A percentile compares a stretch with the other conserved stretches of the same genome.
Evolutionary conservation across 2,113 vertebrate genomes (phyloP).

Genomic region (Electrona antarctica): DNA sequence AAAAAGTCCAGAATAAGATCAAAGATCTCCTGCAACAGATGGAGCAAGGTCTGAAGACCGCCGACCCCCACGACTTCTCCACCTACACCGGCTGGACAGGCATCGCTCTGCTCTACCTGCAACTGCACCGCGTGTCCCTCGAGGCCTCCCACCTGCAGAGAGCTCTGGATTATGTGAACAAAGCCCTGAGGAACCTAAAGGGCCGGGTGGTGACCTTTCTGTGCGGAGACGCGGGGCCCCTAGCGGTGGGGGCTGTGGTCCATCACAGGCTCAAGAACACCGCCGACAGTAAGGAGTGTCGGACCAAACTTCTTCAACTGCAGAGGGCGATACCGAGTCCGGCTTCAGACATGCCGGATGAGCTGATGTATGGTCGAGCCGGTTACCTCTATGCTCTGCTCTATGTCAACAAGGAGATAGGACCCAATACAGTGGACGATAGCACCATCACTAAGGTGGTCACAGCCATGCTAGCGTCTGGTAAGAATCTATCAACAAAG

Average conservation of each 20-base stretch:
- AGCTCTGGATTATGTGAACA: slow-evolving; percentile 92
- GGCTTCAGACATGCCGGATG: slow-evolving; percentile 91
- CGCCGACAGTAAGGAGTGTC: slow-evolving; percentile 87
- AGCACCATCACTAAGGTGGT: slow-evolving; percentile 85
- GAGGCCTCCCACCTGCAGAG: slow-evolving; percentile 87
- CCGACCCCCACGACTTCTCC: slow-evolving; percentile 95
- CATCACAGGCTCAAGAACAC: slow-evolving; percentile 88
- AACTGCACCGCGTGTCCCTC: slow-evolving; percentile 82
- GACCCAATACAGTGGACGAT: slow-evolving; percentile 83
- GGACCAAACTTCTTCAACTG: slow-evolving; percentile 89
- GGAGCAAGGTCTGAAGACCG: slow-evolving; percentile 96
- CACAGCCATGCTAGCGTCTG: slow-evolving; percentile 88
- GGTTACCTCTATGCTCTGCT: slow-evolving; percentile 93
- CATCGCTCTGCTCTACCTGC: slow-evolving; percentile 92
- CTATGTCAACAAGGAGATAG: slow-evolving; percentile 90
- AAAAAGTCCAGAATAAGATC: slow-evolving; percentile 90
- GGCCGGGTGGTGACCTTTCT: slow-evolving; percentile 93
- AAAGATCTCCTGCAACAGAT: slow-evolving; percentile 95
- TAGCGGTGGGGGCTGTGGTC: slow-evolving; percentile 92
- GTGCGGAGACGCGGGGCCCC: slow-evolving; percentile 92
- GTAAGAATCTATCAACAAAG: slow-evolving; percentile 87
- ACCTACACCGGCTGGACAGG: slow-evolving; percentile 98
- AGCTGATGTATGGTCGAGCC: slow-evolving; percentile 91
- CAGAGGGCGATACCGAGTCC: slow-evolving; percentile 82
- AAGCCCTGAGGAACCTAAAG: slow-evolving; percentile 89